Base-by-base conservation (phyloP, 1,140 invertebrate genomes). In the Idris sp. region DNA sequence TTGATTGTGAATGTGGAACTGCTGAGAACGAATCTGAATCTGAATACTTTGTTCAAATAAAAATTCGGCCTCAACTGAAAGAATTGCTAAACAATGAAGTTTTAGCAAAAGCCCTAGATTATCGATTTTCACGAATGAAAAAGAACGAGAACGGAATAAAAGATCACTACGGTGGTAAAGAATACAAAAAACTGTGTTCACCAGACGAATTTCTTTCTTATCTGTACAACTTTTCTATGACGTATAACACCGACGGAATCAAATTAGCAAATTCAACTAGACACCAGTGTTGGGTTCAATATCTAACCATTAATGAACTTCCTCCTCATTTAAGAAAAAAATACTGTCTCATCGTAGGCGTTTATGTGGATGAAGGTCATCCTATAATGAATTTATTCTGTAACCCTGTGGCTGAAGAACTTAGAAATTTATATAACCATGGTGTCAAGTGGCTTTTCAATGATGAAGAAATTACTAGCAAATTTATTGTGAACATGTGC, bases 301-400 rank as follows among this genome's bases (percentile, higher is more conserved):
- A 4, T 22, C 19, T 22, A 22, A 6, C 6, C 2, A 22, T 58
- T 7, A 58, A 58, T 22, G 38, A 58, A 35, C 30, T 58, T 2
- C 53, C 53, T 9, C 53, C 53, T 10, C n/a, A 14, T 33, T 4
- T 43, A 6, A 15, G 53, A 7, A 13, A 41, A 31, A 56, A 58
- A 43, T 13, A 58, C 14, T 43, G 40, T 5, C 19, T 58, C 25
- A 35, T 58, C 8, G 53, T 38, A 19, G 53, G 38, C 1, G 6
- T 56, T 25, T 56, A 22, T 25, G 53, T 43, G 1, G 18, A 43
- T 43, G 2, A 9, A 22, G 19, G 6, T 22, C 19, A 22, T 22
- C 19, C 19, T 22, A 22, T 22, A 4, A 22, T 22, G 19, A 22
- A 22, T 16, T 26, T 43, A 58, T 58, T 33, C 35, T 43, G 26